phyloP scores from a whole-genome alignment of 2,888 invertebrate species.

The Strigamia transsilvanica region DNA sequence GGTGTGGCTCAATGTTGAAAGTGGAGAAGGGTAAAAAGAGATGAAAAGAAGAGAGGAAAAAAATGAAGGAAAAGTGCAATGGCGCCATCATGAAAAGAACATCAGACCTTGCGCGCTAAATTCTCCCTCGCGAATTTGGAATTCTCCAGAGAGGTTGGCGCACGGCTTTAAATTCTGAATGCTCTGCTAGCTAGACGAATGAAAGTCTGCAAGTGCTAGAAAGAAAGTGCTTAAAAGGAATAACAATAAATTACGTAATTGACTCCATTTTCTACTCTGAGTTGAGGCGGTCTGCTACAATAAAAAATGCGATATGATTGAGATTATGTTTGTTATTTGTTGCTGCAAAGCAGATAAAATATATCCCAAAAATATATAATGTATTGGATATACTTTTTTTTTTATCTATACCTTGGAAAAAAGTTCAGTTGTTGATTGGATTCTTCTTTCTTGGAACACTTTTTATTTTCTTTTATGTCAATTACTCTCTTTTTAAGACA shows the following conservation, averaged over 20 bases:
- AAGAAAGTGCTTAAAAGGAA: not conserved
- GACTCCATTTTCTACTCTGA: not conserved
- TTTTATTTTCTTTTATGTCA: not conserved
- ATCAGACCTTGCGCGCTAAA: conserved; percentile 28
- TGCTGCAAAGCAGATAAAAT: not conserved
- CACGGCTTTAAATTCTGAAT: conserved; percentile 35
- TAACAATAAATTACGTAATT: conserved; percentile 3
- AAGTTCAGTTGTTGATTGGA: not conserved
- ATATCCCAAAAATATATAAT: not conserved
- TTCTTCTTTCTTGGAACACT: conserved; percentile 2
- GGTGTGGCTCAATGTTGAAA: conserved; percentile 33
- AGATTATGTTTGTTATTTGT: not conserved
- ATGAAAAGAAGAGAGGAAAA: not conserved
- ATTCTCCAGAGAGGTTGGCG: conserved; percentile 22
- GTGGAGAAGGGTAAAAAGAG: conserved; percentile 7
- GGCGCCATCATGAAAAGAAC: conserved; percentile 26
- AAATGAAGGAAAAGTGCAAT: conserved; percentile 19
- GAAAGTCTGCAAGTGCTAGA: not conserved
- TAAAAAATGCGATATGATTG: not conserved
- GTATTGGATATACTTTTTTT: not conserved
- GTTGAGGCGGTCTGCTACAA: not conserved
- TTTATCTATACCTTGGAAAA: not conserved
- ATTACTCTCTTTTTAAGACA: not conserved
- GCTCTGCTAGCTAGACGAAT: conserved; percentile 17
- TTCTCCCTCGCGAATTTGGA: conserved; percentile 34